Conservation (phyloP, 35 echinoderm and acorn worm genomes). For the Heliocidaris tuberculata region DNA sequence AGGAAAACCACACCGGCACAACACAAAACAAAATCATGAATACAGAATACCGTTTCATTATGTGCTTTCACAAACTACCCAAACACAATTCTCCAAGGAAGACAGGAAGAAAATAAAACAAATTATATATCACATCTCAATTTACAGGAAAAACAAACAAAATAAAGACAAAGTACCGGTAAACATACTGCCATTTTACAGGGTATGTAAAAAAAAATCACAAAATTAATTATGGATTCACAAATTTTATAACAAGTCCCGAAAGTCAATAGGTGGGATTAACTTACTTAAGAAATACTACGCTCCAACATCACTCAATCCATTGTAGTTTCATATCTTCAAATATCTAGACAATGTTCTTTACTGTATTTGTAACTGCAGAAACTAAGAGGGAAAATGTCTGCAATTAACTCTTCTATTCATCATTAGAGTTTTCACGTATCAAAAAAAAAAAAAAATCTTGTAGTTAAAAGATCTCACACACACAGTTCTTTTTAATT, state of each 20-base stretch:
- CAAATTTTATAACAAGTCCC: background rate
- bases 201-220: background rate
- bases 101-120: constrained; percentile 3
- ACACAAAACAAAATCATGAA: background rate
- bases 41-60: background rate
- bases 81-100: background rate
- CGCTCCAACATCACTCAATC: background rate
- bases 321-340: background rate
- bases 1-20: background rate
- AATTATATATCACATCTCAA: constrained; percentile 3
- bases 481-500: constrained; percentile 31
- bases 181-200: background rate
- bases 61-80: background rate
- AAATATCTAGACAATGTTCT: background rate
- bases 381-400: background rate
- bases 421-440: background rate
- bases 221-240: background rate
- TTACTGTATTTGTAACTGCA: background rate
- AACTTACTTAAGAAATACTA: background rate
- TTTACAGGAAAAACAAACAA: background rate
- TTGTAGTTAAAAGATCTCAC: constrained; percentile 19
- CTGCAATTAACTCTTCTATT: background rate
- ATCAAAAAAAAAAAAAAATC: background rate
- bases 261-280: background rate
- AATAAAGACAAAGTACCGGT: background rate